These are phyloP conservation scores for Actenoides lindsayi DNA, from an alignment of 2,113 vertebrate species.

Conservation along the genomic window DNA sequence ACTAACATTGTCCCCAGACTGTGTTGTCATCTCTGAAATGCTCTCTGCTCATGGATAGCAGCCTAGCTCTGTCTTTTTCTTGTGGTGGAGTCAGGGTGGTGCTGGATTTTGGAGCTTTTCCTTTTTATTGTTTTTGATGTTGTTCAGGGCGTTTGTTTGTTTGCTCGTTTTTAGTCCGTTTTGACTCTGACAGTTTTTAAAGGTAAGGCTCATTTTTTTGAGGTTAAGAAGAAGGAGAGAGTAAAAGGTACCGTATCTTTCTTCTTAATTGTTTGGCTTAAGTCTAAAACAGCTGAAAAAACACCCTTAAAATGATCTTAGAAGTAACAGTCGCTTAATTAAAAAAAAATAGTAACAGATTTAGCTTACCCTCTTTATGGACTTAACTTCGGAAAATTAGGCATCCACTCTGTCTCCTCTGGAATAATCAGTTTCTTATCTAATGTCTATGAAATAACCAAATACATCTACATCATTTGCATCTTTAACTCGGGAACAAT, in stretches of 20 bases:
- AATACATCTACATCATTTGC: constrained; percentile 15
- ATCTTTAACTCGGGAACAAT: constrained; percentile 18
- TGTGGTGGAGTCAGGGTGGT: constrained; percentile 29
- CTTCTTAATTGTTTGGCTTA: constrained; percentile 61
- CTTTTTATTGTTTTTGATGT: neutral
- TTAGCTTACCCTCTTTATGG: constrained; percentile 45
- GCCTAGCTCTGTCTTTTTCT: constrained; percentile 27
- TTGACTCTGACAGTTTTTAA: constrained; percentile 41
- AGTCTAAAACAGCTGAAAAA: constrained; percentile 30
- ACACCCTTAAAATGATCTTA: constrained; percentile 24
- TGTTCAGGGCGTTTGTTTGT: neutral
- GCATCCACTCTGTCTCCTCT: constrained; percentile 50
- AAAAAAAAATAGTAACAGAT: constrained; percentile 37
- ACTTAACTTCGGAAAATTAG: constrained; percentile 46
- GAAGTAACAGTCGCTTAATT: constrained; percentile 42
- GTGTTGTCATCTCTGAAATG: constrained; percentile 41
- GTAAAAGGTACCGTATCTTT: constrained; percentile 67
- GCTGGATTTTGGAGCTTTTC: constrained; percentile 20
- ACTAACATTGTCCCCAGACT: constrained; percentile 24
- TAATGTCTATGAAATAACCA: constrained; percentile 23
- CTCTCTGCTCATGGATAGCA: constrained; percentile 28
- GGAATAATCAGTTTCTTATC: constrained; percentile 42
- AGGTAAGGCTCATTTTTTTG: constrained; percentile 50
- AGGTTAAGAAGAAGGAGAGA: constrained; percentile 64
- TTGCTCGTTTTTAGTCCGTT: neutral